Percentiles rank a stretch among this genome's conserved stretches.
These are phyloP conservation scores for Momotus momota DNA, from an alignment of 2,797 vertebrate genomes.

Conservation along the genomic window DNA sequence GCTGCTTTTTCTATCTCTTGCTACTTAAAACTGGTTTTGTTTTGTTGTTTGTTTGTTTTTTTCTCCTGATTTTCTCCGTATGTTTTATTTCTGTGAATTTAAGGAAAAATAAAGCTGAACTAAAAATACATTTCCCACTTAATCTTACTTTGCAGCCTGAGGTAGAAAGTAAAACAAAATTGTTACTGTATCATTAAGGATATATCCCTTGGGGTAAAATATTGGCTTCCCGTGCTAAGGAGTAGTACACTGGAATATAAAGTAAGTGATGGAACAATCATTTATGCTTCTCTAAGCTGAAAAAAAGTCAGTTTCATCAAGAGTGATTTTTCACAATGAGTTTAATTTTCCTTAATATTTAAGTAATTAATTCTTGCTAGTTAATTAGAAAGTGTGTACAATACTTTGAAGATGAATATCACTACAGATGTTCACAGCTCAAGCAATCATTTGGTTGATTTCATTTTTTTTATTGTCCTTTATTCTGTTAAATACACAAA, in stretches of 20 bases:
- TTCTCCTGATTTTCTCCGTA: neutral
- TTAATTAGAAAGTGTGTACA: neutral
- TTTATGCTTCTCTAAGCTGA: neutral
- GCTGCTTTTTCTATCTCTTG: neutral
- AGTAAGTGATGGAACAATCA: neutral
- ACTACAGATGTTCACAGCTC: neutral
- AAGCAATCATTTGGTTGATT: neutral
- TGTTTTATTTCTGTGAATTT: neutral
- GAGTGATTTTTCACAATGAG: neutral
- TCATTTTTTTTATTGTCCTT: neutral
- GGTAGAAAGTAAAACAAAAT: neutral
- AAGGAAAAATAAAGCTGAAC: neutral
- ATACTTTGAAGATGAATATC: neutral
- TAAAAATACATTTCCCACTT: neutral
- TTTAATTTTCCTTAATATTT: neutral
- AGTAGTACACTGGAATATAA: neutral
- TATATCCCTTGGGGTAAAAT: neutral
- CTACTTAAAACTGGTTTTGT: fast-evolving
- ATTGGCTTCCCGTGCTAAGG: neutral
- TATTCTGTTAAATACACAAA: neutral
- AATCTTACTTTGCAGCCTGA: neutral
- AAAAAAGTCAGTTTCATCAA: neutral
- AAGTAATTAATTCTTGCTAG: neutral
- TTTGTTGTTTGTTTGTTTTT: neutral
- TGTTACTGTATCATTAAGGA: neutral